These are phyloP conservation scores for Thaumetopoea pityocampa DNA, from an alignment of 1,140 invertebrate genomes.

Conservation along the genomic window DNA sequence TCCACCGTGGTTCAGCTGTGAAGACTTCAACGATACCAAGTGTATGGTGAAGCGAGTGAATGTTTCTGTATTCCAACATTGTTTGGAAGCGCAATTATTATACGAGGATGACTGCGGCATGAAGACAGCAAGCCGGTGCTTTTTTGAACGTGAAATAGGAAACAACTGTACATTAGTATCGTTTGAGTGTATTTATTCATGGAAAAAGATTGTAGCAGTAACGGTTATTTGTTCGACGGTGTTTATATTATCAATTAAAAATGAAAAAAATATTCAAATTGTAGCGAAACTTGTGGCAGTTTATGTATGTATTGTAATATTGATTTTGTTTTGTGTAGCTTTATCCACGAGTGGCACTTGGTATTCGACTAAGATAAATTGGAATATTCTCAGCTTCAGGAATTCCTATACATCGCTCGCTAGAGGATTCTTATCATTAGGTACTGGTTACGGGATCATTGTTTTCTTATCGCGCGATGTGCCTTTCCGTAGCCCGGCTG, in stretches of 20 bases:
- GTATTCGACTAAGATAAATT: conserved; percentile 46
- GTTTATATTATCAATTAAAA: conserved; percentile 46
- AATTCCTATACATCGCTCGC: conserved; percentile 31
- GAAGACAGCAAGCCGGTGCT: conserved; percentile 53
- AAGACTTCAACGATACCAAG: conserved; percentile 36
- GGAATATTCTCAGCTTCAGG: conserved; percentile 27
- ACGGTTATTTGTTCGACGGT: conserved; percentile 22
- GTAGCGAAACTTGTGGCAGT: conserved; percentile 30
- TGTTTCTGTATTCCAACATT: conserved; percentile 56
- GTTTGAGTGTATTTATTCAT: conserved; percentile 28
- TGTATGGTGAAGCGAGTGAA: conserved; percentile 59
- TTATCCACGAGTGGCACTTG: conserved; percentile 52
- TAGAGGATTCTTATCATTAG: conserved; percentile 41
- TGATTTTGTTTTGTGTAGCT: conserved; percentile 49
- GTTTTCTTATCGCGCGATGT: conserved; percentile 43
- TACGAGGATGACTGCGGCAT: conserved; percentile 52
- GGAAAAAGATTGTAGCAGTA: conserved; percentile 41
- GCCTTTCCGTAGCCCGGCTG: conserved; percentile 54
- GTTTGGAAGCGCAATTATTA: conserved; percentile 46
- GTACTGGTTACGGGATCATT: conserved; percentile 50
- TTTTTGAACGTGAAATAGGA: conserved; percentile 52
- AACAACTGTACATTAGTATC: conserved; percentile 36
- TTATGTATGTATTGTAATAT: conserved; percentile 39
- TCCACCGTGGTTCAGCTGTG: conserved; percentile 56
- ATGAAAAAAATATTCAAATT: conserved; percentile 41